Evolutionary conservation across 2,888 invertebrate species (phyloP).

Genomic region (Exephanes ischioxanthus): DNA sequence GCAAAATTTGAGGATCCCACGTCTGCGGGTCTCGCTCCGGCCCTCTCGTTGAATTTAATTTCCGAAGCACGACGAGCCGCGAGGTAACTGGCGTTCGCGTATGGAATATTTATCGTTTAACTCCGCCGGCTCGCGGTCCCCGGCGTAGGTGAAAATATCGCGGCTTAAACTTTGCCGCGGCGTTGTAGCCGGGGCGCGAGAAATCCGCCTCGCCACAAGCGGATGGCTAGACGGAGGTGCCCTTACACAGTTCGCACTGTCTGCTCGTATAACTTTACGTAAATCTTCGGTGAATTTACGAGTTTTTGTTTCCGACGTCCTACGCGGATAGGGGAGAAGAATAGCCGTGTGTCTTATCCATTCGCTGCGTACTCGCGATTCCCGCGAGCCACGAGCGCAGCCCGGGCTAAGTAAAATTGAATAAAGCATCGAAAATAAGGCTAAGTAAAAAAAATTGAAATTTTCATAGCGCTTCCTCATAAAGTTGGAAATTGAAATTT

Average conservation of each 20-base stretch:
- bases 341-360: no score
- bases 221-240: slow-evolving; percentile 7
- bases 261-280: slow-evolving; percentile 51
- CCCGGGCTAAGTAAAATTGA: no score
- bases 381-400: no score
- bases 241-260: slow-evolving; percentile 11
- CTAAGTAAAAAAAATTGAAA: no score
- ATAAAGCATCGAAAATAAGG: no score
- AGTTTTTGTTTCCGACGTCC: slow-evolving; percentile 13
- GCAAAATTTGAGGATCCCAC: no score
- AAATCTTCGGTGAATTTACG: slow-evolving; percentile 49
- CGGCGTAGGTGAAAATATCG: slow-evolving; percentile 60
- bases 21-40: neutral
- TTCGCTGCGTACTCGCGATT: no score
- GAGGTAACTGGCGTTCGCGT: slow-evolving; percentile 32
- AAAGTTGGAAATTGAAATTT: no score
- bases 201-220: neutral
- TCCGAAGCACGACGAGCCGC: slow-evolving; percentile 4
- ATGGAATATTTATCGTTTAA: slow-evolving; percentile 61
- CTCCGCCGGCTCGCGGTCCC: slow-evolving; percentile 10
- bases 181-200: slow-evolving; percentile 50
- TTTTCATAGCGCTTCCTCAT: no score
- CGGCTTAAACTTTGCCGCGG: slow-evolving; percentile 47
- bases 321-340: slow-evolving; percentile 1
- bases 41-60: slow-evolving; percentile 39